Evolutionary conservation across 2,797 vertebrate genomes (phyloP).

Genomic region (Gila robusta): DNA sequence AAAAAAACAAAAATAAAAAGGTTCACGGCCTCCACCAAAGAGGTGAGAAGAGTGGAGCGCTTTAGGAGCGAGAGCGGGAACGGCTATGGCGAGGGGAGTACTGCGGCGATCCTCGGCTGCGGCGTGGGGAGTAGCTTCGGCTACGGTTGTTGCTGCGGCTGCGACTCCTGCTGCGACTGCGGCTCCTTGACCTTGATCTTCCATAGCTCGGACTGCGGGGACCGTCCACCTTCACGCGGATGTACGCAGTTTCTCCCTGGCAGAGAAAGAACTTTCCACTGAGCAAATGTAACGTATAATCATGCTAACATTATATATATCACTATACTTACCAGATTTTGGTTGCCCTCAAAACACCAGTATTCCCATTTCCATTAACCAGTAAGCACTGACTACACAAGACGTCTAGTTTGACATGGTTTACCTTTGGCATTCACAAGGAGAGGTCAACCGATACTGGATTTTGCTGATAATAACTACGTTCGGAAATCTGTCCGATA

Average conservation of each 20-base stretch:
- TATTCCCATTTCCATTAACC: constrained; percentile 11
- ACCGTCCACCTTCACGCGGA: constrained; percentile 89
- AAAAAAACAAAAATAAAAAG: constrained; percentile 36
- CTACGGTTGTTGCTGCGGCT: constrained; percentile 89
- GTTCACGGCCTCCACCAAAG: constrained; percentile 43
- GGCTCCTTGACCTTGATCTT: constrained; percentile 89
- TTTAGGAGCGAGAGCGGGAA: constrained; percentile 82
- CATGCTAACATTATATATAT: not conserved
- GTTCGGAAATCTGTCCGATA: not conserved
- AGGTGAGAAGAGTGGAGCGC: constrained; percentile 55
- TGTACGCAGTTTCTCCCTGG: constrained; percentile 92
- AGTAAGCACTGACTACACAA: not conserved
- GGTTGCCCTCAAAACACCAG: constrained; percentile 4
- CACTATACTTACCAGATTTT: constrained; percentile 36
- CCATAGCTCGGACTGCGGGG: constrained; percentile 93
- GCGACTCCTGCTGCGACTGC: constrained; percentile 80
- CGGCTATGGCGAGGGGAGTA: constrained; percentile 87
- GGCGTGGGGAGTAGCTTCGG: constrained; percentile 79
- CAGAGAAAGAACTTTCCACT: constrained; percentile 64
- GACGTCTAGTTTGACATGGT: not conserved
- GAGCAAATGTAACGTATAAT: constrained; percentile 31
- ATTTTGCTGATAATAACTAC: not conserved
- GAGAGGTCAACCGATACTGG: not conserved
- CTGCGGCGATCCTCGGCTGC: constrained; percentile 88
- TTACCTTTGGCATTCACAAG: constrained; percentile 9